Base-by-base conservation (phyloP, 2,113 vertebrate species). In the Crotalus horridus region DNA sequence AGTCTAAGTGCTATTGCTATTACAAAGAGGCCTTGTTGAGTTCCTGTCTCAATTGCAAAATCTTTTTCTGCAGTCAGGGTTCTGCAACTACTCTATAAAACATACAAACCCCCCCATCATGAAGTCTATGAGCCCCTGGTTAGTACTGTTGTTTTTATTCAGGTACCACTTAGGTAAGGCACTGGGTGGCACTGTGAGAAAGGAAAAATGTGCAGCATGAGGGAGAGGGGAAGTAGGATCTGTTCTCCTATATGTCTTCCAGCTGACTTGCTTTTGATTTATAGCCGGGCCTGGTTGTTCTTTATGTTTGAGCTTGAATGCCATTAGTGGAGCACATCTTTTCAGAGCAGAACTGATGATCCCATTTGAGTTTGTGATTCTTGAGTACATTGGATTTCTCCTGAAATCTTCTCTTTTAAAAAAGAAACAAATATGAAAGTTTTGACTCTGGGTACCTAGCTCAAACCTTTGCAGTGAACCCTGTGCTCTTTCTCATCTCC, bases 61-160 rank as follows among this genome's bases (percentile, higher is more conserved):
- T 88, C 1, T 58, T 94, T 93, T 94, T 90, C 56, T 1, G n/a
- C n/a, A 94, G 54, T 15, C 26, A 91, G 46, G 55, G 46, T 86
- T 61, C 17, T 95, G 88, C 64, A 48, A 20, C 20, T 46, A 21
- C 15, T 3, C 5, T 91, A n/a, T 89, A 0, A 0, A 91, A 94
- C 56, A 93, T 23, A 21, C 56, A 6, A 33, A 33, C 89, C 88
- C 89, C 43, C 86, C 85, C 91, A 3, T 0, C 17, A 5, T 87
- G 74, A 91, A 93, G 33, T 61, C 46, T 88, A 51, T 61, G 90
- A 56, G 92, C 48, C 20, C 81, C 46, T 94, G 81, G 6, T 86
- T 93, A 90, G 61, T 85, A 51, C 46, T 92, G 85, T 43, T 94
- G 24, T 94, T 90, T 90, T 95, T 87, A 17, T 89, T 21, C 86